Conservation (phyloP, 2,113 vertebrate species). For the Morone chrysops region DNA sequence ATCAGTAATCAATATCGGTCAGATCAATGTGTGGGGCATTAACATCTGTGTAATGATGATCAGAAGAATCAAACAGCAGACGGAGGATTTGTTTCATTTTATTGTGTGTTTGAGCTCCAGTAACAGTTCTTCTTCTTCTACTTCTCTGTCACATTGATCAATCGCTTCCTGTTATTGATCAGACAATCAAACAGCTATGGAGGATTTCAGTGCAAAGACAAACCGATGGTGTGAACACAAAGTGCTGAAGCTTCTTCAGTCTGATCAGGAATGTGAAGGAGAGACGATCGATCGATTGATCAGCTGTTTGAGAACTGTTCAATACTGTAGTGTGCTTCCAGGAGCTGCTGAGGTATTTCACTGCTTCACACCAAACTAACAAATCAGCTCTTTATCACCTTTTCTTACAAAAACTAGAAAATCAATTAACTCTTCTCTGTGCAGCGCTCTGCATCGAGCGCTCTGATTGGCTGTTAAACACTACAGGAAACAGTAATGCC, state of each 20-base stretch:
- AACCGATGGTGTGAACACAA: constrained; percentile 89
- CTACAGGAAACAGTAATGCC: constrained; percentile 56
- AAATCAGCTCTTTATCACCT: constrained; percentile 42
- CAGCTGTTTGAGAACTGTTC: constrained; percentile 1
- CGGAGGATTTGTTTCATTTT: constrained; percentile 68
- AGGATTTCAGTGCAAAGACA: constrained; percentile 90
- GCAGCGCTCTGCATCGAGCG: constrained; percentile 10
- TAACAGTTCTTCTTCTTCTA: constrained; percentile 79
- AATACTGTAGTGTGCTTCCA: constrained; percentile 57
- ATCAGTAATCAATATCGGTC: no score
- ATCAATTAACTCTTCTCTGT: constrained; percentile 37
- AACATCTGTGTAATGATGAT: no score
- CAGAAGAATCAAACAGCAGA: background rate
- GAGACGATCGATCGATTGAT: background rate
- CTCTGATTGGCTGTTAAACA: constrained; percentile 68
- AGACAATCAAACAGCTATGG: background rate
- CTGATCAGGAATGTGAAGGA: background rate
- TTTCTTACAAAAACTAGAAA: constrained; percentile 70
- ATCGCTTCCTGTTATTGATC: background rate
- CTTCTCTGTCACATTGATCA: constrained; percentile 57
- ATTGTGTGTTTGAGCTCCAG: constrained; percentile 69
- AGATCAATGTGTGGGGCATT: background rate
- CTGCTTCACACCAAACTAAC: constrained; percentile 50
- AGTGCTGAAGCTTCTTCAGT: constrained; percentile 85
- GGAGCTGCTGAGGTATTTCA: constrained; percentile 76